Percentiles rank a stretch among this genome's conserved stretches.
Evolutionary conservation across 1,140 invertebrate species (phyloP).

Genomic region (Popillia japonica): DNA sequence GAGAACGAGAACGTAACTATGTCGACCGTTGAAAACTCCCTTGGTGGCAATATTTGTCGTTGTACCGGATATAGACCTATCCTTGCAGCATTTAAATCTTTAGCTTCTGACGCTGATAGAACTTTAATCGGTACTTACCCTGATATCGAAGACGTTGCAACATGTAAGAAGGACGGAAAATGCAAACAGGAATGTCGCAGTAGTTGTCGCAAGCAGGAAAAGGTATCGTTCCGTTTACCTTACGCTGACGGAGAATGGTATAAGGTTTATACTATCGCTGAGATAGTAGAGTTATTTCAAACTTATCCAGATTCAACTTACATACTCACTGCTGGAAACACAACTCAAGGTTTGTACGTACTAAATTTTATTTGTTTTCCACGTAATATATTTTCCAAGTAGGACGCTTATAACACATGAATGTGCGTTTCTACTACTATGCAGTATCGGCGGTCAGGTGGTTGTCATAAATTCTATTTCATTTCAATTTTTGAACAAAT

Average conservation of each 20-base stretch:
- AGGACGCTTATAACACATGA: too few species aligned
- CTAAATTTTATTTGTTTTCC: neutral
- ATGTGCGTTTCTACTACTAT: too few species aligned
- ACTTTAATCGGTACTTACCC: conserved; percentile 62
- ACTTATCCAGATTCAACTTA: conserved; percentile 48
- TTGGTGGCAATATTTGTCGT: conserved; percentile 70
- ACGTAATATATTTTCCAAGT: conserved; percentile 36
- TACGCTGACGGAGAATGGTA: conserved; percentile 36
- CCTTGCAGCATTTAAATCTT: conserved; percentile 82
- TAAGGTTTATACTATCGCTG: conserved; percentile 42
- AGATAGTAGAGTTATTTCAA: conserved; percentile 41
- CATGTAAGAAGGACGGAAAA: conserved; percentile 45
- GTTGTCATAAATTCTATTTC: too few species aligned
- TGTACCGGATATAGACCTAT: conserved; percentile 90
- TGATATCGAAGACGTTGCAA: conserved; percentile 66
- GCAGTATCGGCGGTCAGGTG: too few species aligned
- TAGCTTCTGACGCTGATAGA: conserved; percentile 68
- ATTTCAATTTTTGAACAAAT: too few species aligned
- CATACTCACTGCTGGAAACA: conserved; percentile 55
- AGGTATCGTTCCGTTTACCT: conserved; percentile 11
- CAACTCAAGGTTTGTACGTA: conserved; percentile 49
- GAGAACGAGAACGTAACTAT: conserved; percentile 66
- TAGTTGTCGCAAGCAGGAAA: neutral
- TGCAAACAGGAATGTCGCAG: conserved; percentile 40
- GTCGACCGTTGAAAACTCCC: conserved; percentile 56